phyloP scores from a whole-genome alignment of 2,888 invertebrate species.

The Ormyrus rosae region DNA sequence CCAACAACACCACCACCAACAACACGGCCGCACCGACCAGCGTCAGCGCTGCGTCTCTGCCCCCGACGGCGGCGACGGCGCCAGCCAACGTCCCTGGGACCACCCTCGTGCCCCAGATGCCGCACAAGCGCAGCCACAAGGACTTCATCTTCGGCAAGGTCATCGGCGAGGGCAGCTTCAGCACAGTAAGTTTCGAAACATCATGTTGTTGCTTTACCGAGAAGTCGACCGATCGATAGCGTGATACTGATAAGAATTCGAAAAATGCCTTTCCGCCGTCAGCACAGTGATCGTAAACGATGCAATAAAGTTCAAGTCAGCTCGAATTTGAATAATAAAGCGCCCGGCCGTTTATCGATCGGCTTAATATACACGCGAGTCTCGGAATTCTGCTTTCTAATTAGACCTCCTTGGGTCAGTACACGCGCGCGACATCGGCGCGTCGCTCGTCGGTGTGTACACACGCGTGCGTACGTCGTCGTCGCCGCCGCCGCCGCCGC shows the following conservation, averaged over 20 bases:
- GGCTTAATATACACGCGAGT: neutral
- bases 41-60: too few relatives aligned
- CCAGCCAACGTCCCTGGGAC: constrained; percentile 78
- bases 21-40: too few relatives aligned
- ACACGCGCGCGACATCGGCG: too few relatives aligned
- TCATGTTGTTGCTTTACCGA: too few relatives aligned
- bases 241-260: too few relatives aligned
- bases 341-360: too few relatives aligned
- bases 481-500: too few relatives aligned
- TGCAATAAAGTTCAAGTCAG: too few relatives aligned
- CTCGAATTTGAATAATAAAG: constrained; percentile 59
- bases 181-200: constrained; percentile 80
- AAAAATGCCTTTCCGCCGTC: too few relatives aligned
- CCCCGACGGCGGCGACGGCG: constrained; percentile 57
- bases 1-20: too few relatives aligned
- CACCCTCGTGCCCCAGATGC: constrained; percentile 72
- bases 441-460: neutral
- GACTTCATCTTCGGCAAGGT: constrained; percentile 97
- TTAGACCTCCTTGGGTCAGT: neutral
- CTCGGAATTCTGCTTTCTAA: constrained; percentile 11
- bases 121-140: constrained; percentile 84
- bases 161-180: constrained; percentile 98
- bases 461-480: neutral
- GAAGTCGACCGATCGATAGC: too few relatives aligned
- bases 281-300: too few relatives aligned